Percentiles rank a stretch among this genome's conserved stretches.
These are phyloP conservation scores for Cheilosia scutellata DNA, from an alignment of 2,888 invertebrate genomes.

Conservation along the genomic window DNA sequence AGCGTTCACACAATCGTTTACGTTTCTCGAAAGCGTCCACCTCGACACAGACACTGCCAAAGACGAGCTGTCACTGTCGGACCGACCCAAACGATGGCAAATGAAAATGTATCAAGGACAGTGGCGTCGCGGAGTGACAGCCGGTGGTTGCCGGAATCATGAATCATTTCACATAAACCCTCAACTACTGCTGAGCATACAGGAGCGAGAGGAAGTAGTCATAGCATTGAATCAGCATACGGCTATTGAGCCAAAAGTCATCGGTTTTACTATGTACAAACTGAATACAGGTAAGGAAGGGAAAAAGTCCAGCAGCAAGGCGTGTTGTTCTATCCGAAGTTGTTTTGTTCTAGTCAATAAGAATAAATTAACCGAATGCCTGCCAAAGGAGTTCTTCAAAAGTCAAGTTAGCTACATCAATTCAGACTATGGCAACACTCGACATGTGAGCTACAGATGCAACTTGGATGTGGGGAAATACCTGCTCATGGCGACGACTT, in stretches of 20 bases:
- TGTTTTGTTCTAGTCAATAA: slow-evolving; percentile 75
- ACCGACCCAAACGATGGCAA: slow-evolving; percentile 92
- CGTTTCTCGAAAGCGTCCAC: slow-evolving; percentile 93
- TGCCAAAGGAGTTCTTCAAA: slow-evolving; percentile 92
- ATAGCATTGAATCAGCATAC: slow-evolving; percentile 95
- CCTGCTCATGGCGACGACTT: slow-evolving; percentile 94
- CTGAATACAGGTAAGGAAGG: slow-evolving; percentile 77
- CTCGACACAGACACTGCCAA: slow-evolving; percentile 94
- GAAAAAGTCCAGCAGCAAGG: slow-evolving; percentile 21
- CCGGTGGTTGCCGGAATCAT: slow-evolving; percentile 95
- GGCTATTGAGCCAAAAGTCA: slow-evolving; percentile 96
- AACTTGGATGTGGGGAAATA: slow-evolving; percentile 92
- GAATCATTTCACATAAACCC: slow-evolving; percentile 97
- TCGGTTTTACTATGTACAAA: slow-evolving; percentile 94
- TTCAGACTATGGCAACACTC: slow-evolving; percentile 95
- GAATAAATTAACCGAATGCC: slow-evolving; percentile 89
- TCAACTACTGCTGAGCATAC: slow-evolving; percentile 91
- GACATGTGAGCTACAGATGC: slow-evolving; percentile 93
- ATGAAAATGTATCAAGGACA: slow-evolving; percentile 94
- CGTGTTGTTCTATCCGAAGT: slow-evolving; percentile 21
- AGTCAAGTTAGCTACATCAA: slow-evolving; percentile 94
- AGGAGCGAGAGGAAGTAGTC: slow-evolving; percentile 92
- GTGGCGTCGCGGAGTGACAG: slow-evolving; percentile 94
- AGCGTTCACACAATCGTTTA: slow-evolving; percentile 93
- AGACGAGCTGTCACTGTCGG: slow-evolving; percentile 91